These are phyloP conservation scores for Drosophila kuntzei DNA, from an alignment of 2,888 invertebrate species.

Conservation along the genomic window DNA sequence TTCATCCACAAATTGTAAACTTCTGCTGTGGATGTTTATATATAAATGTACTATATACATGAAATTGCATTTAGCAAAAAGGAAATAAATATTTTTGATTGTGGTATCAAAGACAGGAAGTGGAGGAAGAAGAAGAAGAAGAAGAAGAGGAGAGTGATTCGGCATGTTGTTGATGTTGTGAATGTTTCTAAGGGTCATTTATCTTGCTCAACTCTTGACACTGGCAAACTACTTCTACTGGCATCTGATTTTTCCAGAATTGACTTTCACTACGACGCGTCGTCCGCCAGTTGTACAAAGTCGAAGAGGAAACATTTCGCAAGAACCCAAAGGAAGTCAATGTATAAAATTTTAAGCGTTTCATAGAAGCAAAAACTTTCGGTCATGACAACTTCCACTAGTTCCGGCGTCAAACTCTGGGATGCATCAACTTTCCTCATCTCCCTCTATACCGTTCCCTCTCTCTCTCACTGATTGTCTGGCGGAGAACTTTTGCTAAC, in stretches of 20 bases:
- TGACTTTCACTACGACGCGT: constrained; percentile 37
- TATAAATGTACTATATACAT: not conserved
- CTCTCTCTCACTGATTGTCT: constrained; percentile 9
- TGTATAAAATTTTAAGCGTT: constrained; percentile 76
- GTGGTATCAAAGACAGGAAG: constrained; percentile 13
- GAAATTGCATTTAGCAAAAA: constrained; percentile 25
- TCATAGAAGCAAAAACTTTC: constrained; percentile 71
- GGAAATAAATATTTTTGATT: constrained; percentile 52
- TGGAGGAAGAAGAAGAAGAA: not conserved
- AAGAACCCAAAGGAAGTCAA: constrained; percentile 71
- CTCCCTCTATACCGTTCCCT: not conserved
- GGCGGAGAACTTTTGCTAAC: constrained; percentile 60
- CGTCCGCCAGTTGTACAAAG: constrained; percentile 30
- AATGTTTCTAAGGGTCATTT: constrained; percentile 66
- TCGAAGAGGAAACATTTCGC: constrained; percentile 62
- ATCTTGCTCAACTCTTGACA: constrained; percentile 72
- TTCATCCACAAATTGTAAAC: constrained; percentile 17
- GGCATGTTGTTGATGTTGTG: constrained; percentile 52
- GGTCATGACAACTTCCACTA: constrained; percentile 74
- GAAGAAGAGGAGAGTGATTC: constrained; percentile 17
- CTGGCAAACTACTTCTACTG: constrained; percentile 63
- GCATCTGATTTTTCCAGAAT: constrained; percentile 63
- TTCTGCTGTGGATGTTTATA: not conserved
- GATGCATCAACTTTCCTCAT: constrained; percentile 27
- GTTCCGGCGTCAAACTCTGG: constrained; percentile 70